Conservation (phyloP, 2,888 invertebrate genomes). For the Ophioninae sp. region DNA sequence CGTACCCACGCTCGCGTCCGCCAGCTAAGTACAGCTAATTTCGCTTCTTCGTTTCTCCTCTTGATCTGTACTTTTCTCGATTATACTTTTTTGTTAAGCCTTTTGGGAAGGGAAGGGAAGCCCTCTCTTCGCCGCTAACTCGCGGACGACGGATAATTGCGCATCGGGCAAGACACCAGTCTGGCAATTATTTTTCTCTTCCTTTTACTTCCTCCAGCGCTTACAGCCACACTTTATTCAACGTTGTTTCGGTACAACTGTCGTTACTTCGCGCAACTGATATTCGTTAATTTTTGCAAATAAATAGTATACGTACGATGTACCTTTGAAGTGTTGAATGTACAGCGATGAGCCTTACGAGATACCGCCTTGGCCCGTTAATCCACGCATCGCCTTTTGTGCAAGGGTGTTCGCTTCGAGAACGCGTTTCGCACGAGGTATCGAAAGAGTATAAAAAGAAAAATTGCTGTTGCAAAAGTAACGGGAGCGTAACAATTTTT, state of each 20-base stretch:
- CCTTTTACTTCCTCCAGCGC: conserved; percentile 34
- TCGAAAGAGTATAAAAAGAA: not conserved
- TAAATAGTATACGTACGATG: conserved; percentile 39
- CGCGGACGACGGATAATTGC: not conserved
- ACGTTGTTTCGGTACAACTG: conserved; percentile 20
- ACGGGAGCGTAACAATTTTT: not conserved
- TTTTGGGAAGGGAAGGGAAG: conserved; percentile 95
- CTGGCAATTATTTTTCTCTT: conserved; percentile 56
- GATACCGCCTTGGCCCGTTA: not conserved
- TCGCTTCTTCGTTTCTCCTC: not conserved
- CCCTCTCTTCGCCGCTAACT: conserved; percentile 9
- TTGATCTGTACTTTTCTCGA: conserved; percentile 71
- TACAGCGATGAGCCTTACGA: conserved; percentile 5
- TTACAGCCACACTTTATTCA: conserved; percentile 38
- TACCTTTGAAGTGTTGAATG: conserved; percentile 13
- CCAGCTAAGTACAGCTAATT: conserved; percentile 23
- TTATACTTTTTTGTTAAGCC: conserved; percentile 88
- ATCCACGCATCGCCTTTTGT: conserved; percentile 18
- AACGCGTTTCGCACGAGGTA: not conserved
- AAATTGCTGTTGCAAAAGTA: not conserved
- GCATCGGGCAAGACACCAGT: conserved; percentile 60
- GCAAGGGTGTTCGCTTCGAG: conserved; percentile 5
- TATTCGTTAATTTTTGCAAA: conserved; percentile 17
- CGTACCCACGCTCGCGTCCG: not conserved
- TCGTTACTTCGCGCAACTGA: not conserved